phyloP scores from a whole-genome alignment of 37 sponge, comb jelly and placozoan genomes.

The Corticium candelabrum region DNA sequence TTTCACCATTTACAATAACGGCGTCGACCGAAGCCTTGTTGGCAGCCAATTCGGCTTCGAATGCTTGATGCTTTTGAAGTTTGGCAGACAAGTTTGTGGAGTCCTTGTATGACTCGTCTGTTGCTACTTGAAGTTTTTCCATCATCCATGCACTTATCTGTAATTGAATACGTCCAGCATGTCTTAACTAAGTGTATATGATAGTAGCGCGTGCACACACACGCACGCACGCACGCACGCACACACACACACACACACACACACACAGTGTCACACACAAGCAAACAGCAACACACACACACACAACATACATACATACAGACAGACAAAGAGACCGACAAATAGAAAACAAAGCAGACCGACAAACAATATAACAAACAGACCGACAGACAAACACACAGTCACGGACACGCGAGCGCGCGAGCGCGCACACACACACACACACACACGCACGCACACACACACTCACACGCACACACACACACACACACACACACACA shows the following conservation, averaged over 20 bases:
- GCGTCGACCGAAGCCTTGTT: constrained; percentile 72
- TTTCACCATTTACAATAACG: constrained; percentile 42
- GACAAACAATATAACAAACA: too few species aligned
- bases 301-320: neutral
- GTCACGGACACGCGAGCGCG: neutral
- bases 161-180: neutral
- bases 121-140: constrained; percentile 73
- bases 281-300: too few species aligned
- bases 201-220: neutral
- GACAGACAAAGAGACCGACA: neutral
- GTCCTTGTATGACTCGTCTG: constrained; percentile 74
- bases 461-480: constrained; percentile 10
- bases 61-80: constrained; percentile 86
- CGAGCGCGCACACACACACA: too few species aligned
- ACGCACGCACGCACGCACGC: constrained; percentile 16
- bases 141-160: constrained; percentile 62
- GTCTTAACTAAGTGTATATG: neutral
- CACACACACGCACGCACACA: constrained; percentile 16
- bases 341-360: neutral
- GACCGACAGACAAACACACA: neutral
- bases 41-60: constrained; percentile 78
- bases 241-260: constrained; percentile 14
- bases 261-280: neutral
- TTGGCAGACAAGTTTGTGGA: constrained; percentile 78
- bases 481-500: neutral